Evolutionary conservation across 2,113 vertebrate genomes (phyloP), one percentile per base, ranked within the genome.

Genomic region (Danio rerio): DNA sequence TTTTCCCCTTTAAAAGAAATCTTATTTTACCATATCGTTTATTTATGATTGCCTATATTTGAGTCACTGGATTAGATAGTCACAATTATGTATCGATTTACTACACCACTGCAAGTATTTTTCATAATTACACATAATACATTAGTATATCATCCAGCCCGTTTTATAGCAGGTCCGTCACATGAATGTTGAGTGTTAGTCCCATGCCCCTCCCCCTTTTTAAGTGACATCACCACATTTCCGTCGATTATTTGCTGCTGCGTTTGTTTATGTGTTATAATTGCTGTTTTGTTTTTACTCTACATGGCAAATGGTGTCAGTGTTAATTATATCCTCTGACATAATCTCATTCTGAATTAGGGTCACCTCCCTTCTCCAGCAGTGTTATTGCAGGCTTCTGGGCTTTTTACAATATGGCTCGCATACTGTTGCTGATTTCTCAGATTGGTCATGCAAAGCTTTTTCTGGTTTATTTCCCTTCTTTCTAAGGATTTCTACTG

Each of bases 61-160:
- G 69, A 53, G 50, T 78, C 21, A 47, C 65, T 69, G 20, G 9
- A 59, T 43, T 69, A 8, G 8, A 10, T 16, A 72, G 70, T 69
- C 55, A 31, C 78, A 53, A 83, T 45, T 79, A 66, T 73, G 83
- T 81, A 63, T 90, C 87, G 86, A 86, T 89, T 92, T 91, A 93
- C 89, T 92, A 89, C 89, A 90, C 89, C 79, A 72, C 68, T 62
- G 45, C 45, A 72, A 16, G 45, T 72, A 53, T 83, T 62, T 53
- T 20, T 78, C 56, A n/a, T 43, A 62, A 87, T 89, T 21, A 9
- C 0, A 65, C 52, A 92, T 91, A 93, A 93, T 90, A 92, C 91
- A 77, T 90, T 80, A 88, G 81, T 52, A 15, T 16, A 40, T 70
- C 66, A 40, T 21, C 49, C 73, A 66, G 21, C 79, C 84, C 87